Evolutionary conservation across 2,113 vertebrate genomes (phyloP), one percentile per base, ranked within the genome.

Genomic region (Entomyzon cyanotis): DNA sequence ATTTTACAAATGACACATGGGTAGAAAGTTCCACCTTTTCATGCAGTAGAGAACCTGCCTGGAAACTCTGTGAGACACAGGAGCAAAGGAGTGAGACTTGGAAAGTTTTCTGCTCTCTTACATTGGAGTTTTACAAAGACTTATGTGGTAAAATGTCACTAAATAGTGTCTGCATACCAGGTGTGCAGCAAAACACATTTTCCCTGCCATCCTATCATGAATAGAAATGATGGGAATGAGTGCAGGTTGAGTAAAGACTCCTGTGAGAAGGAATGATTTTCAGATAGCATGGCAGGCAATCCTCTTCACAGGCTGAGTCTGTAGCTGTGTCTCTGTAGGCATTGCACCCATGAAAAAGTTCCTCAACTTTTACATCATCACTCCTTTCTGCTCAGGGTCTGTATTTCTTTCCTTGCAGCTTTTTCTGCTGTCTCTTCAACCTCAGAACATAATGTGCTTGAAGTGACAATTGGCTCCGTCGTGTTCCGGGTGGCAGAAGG

Each of bases 391-490:
- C 78, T 95, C n/a, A 80, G 58, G 20, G 67, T 79, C 27, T 64
- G 35, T 81, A 7, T 90, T 92, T 93, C 42, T 80, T 67, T 58
- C 55, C 17, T 78, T 85, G 69, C 77, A 99, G 98, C 37, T 69
- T 69, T 58, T 12, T 97, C 97, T 95, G 96, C 96, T 31, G 23
- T 94, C n/a, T 46, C 98, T 53, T 96, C 87, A n/a, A 89, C 82
- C 47, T 77, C 96, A 39, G 35, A 25, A 56, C 21, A 65, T 76
- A 96, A 87, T 14, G 79, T 86, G 23, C 53, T 96, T 21, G 98
- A 99, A 94, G 98, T 98, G 47, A 98, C n/a, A 25, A 94, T 99
- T 86, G 98, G 98, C 76, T 96, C 95, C 8, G 41, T 99, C 13
- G 17, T 76, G 9, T 94, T 99, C 63, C 98, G 94, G 55, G 97